These are phyloP conservation scores for Cheilinus undulatus DNA, from an alignment of 2,113 vertebrate genomes.

Conservation along the genomic window DNA sequence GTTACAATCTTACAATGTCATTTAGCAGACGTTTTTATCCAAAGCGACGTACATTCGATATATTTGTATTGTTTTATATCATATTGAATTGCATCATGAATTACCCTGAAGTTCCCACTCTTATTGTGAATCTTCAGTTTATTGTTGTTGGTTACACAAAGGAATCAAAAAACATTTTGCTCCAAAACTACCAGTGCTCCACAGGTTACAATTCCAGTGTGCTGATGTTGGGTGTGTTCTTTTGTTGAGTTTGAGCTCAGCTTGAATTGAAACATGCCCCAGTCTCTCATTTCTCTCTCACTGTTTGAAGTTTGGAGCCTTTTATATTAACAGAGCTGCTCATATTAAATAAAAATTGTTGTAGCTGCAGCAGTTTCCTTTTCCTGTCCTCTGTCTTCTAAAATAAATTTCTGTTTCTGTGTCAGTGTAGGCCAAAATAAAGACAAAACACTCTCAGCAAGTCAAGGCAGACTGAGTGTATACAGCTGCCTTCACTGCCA, in stretches of 20 bases:
- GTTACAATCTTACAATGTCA: no score
- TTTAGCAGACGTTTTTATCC: no score
- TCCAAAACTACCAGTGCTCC: no score
- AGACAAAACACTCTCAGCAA: background rate
- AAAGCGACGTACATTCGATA: no score
- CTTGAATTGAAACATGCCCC: constrained; percentile 28
- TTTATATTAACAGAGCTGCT: constrained; percentile 38
- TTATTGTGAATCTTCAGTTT: no score
- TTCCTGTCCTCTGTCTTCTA: background rate
- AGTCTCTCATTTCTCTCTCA: constrained; percentile 1
- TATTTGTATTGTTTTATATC: no score
- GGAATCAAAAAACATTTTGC: no score
- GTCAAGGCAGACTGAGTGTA: background rate
- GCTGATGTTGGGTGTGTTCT: constrained; percentile 17
- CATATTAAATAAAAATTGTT: constrained; percentile 26
- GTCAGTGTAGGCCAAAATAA: constrained; percentile 15
- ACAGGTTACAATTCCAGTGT: constrained; percentile 12
- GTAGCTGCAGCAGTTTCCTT: constrained; percentile 32
- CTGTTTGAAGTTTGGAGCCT: constrained; percentile 20
- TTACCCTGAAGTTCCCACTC: no score
- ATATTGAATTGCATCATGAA: no score
- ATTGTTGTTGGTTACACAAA: no score
- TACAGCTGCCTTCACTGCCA: constrained; percentile 46
- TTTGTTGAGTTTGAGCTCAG: constrained; percentile 47
- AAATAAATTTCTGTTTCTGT: constrained; percentile 9